These are phyloP conservation scores for Ceramica pisi DNA, from an alignment of 2,888 invertebrate genomes.

Conservation along the genomic window DNA sequence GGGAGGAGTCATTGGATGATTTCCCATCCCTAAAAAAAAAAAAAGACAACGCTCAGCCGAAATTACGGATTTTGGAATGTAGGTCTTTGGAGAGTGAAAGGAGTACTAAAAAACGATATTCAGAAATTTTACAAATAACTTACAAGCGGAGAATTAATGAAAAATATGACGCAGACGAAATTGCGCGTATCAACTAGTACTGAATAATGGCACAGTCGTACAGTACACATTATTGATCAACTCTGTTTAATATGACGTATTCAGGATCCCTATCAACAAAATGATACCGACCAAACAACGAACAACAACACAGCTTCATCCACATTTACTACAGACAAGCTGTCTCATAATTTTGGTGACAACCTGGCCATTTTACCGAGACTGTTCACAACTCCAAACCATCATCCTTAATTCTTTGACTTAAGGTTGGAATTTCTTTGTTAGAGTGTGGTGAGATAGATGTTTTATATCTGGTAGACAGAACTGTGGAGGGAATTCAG, in stretches of 20 bases:
- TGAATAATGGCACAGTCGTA: too few relatives aligned
- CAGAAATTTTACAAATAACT: too few relatives aligned
- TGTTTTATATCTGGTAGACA: conserved; percentile 9
- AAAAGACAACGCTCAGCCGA: too few relatives aligned
- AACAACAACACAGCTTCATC: conserved; percentile 30
- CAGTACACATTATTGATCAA: too few relatives aligned
- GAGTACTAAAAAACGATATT: too few relatives aligned
- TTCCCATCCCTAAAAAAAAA: too few relatives aligned
- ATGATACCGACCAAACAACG: conserved; percentile 11
- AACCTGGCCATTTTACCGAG: conserved; percentile 8
- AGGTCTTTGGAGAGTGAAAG: too few relatives aligned
- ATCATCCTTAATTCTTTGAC: fast-evolving
- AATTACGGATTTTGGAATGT: too few relatives aligned
- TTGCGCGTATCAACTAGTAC: too few relatives aligned
- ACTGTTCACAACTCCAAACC: not conserved
- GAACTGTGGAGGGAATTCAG: conserved; percentile 29
- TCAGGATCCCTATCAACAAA: not conserved
- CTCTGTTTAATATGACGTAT: not conserved
- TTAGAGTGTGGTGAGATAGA: not conserved
- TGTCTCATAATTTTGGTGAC: conserved; percentile 46
- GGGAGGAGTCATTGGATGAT: too few relatives aligned
- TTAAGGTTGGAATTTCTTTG: conserved; percentile 15
- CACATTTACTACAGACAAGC: conserved; percentile 34
- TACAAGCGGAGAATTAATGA: too few relatives aligned
- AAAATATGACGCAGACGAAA: too few relatives aligned